phyloP scores from a whole-genome alignment of 2,113 vertebrate species.

The Brachyhypopomus gauderio region DNA sequence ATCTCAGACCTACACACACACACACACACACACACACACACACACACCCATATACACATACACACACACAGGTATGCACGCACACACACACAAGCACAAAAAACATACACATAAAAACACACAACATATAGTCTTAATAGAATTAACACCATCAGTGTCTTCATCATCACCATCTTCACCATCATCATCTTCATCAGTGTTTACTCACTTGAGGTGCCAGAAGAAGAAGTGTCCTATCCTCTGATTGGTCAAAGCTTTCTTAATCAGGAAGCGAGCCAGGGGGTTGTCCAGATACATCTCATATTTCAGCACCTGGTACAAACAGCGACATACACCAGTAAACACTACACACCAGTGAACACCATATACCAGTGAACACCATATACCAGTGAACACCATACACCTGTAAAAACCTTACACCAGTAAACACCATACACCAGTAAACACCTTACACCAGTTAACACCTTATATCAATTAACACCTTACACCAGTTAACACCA shows the following conservation, averaged over 20 bases:
- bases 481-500: not conserved
- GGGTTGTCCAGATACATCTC: conserved; percentile 72
- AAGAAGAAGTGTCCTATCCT: conserved; percentile 71
- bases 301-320: conserved; percentile 68
- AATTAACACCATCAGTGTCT: not conserved
- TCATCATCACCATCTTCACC: not conserved
- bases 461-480: no score
- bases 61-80: conserved; percentile 50
- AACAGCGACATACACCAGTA: conserved; percentile 12
- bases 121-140: not conserved
- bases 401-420: no score
- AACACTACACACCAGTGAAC: no score
- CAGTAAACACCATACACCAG: no score
- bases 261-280: conserved; percentile 71
- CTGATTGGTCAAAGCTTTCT: conserved; percentile 71
- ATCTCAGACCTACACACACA: conserved; percentile 66
- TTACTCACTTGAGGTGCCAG: conserved; percentile 69
- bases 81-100: conserved; percentile 6
- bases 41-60: conserved; percentile 47
- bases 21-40: conserved; percentile 13
- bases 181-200: not conserved
- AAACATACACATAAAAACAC: not conserved
- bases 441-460: no score
- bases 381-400: no score
- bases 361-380: no score